These are phyloP conservation scores for Neodontobutis hainanensis DNA, from an alignment of 2,113 vertebrate species.

Conservation along the genomic window DNA sequence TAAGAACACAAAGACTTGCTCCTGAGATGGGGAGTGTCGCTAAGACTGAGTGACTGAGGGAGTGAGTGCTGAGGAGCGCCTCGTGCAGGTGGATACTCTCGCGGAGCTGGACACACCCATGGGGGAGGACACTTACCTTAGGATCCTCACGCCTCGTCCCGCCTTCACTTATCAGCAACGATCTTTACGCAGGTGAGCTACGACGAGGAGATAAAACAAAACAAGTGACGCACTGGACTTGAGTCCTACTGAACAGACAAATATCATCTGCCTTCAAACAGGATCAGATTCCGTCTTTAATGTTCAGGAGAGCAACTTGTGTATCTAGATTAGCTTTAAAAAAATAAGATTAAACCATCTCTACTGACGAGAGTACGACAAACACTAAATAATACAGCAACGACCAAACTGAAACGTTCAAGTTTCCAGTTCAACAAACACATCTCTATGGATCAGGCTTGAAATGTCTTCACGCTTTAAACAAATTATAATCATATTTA, in stretches of 20 bases:
- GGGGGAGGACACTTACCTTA: constrained; percentile 79
- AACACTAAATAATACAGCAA: too few relatives aligned
- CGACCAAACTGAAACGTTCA: too few relatives aligned
- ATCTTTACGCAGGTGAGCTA: constrained; percentile 6
- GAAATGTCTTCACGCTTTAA: too few relatives aligned
- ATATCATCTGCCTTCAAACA: not conserved
- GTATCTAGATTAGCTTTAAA: not conserved
- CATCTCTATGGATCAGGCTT: too few relatives aligned
- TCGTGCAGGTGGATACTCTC: constrained; percentile 80
- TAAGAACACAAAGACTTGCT: constrained; percentile 59
- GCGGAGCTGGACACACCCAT: constrained; percentile 74
- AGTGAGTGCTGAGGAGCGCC: constrained; percentile 45
- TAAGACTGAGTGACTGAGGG: constrained; percentile 34
- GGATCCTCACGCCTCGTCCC: constrained; percentile 36
- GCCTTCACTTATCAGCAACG: constrained; percentile 35
- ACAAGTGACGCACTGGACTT: constrained; percentile 6
- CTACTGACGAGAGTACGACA: too few relatives aligned
- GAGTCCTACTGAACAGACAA: not conserved
- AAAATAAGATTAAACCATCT: not conserved
- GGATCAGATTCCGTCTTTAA: constrained; percentile 7
- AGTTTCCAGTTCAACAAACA: too few relatives aligned
- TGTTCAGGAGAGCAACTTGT: not conserved
- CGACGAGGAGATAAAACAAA: constrained; percentile 1
- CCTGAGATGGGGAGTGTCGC: constrained; percentile 38
- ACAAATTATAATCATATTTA: too few relatives aligned